These are phyloP conservation scores for Bombus confusus DNA, from an alignment of 1,140 invertebrate species.

Conservation along the genomic window DNA sequence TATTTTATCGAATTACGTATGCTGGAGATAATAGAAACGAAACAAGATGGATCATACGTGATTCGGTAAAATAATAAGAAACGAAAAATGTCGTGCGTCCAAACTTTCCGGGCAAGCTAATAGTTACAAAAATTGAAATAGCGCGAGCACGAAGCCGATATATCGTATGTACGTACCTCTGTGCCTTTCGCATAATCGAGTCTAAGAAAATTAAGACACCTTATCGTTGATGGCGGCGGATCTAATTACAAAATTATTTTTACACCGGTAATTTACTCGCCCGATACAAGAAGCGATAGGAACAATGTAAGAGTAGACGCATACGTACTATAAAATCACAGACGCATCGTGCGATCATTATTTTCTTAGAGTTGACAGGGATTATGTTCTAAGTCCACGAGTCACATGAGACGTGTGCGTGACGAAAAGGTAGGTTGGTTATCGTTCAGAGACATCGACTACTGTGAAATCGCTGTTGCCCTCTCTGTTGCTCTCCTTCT, in stretches of 20 bases:
- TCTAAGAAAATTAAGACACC: neutral
- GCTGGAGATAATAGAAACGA: too few relatives aligned
- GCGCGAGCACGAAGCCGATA: neutral
- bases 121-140: neutral
- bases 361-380: slow-evolving; percentile 56
- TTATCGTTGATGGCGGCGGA: neutral
- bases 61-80: too few relatives aligned
- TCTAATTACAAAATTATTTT: slow-evolving; percentile 18
- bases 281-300: slow-evolving; percentile 9
- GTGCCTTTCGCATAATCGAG: neutral
- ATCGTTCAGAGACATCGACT: slow-evolving; percentile 57
- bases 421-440: slow-evolving; percentile 59
- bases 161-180: neutral
- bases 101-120: too few relatives aligned
- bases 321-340: slow-evolving; percentile 40
- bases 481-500: slow-evolving; percentile 49
- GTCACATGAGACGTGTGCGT: slow-evolving; percentile 68
- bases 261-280: slow-evolving; percentile 8
- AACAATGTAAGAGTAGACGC: slow-evolving; percentile 32
- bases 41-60: too few relatives aligned
- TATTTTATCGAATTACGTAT: too few relatives aligned
- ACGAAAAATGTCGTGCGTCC: too few relatives aligned
- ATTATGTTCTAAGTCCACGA: slow-evolving; percentile 55
- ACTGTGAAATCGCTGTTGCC: slow-evolving; percentile 45
- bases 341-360: slow-evolving; percentile 40